These are phyloP conservation scores for Argyresthia albistria DNA, from an alignment of 2,888 invertebrate species.

Conservation along the genomic window DNA sequence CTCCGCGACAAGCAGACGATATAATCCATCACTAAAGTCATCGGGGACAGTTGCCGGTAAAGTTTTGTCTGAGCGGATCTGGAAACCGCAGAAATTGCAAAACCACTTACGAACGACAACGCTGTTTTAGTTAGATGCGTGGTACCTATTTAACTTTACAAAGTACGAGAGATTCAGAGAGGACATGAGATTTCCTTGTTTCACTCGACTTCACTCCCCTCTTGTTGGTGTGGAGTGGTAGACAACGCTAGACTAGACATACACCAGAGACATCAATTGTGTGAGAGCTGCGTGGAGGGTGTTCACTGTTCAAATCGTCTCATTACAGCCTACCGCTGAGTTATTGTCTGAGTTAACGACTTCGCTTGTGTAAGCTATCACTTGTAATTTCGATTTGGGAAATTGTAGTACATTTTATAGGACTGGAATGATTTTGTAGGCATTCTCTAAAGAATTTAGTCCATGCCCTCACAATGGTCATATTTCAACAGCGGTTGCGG, in stretches of 20 bases:
- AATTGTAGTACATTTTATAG: not conserved
- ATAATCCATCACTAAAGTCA: not conserved
- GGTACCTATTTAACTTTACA: too few species aligned
- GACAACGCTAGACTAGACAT: constrained; percentile 21
- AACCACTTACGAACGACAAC: not conserved
- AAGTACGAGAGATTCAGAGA: not conserved
- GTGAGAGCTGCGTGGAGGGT: constrained; percentile 37
- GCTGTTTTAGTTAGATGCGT: not conserved
- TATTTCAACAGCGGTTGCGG: constrained; percentile 4
- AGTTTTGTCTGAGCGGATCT: not conserved
- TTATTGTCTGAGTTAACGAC: constrained; percentile 39
- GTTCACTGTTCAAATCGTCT: constrained; percentile 35
- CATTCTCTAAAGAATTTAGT: not conserved
- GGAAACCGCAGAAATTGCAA: not conserved
- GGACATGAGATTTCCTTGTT: constrained; percentile 49
- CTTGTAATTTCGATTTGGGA: constrained; percentile 21
- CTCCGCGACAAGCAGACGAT: not conserved
- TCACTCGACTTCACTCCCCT: constrained; percentile 50
- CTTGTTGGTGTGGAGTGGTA: constrained; percentile 33
- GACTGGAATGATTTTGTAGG: not conserved
- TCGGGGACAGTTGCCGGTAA: not conserved
- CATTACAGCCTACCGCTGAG: constrained; percentile 39
- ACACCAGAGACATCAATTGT: constrained; percentile 41
- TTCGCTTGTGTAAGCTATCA: constrained; percentile 22
- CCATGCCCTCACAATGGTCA: constrained; percentile 2